Evolutionary conservation across 2,888 invertebrate genomes (phyloP).

Genomic region (Lasioglossum marginatum): DNA sequence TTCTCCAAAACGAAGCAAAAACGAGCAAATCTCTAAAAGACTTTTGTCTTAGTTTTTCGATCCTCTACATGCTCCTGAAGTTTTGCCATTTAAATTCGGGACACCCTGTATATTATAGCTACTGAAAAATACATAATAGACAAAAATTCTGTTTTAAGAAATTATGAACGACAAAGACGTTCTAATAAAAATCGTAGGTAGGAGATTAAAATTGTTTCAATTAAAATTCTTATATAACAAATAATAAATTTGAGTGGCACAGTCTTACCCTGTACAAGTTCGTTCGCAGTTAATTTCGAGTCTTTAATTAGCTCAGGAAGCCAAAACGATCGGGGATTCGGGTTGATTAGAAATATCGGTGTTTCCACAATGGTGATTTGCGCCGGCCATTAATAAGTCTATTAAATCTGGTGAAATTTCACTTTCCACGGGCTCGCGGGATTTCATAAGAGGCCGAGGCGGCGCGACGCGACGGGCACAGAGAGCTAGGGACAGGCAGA

Average conservation of each 20-base stretch:
- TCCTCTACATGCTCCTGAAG: too few species aligned
- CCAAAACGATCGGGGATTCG: neutral
- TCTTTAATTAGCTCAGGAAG: neutral
- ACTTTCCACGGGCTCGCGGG: conserved; percentile 11
- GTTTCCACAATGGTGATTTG: conserved; percentile 13
- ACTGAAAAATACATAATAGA: too few species aligned
- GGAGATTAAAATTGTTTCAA: too few species aligned
- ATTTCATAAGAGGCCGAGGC: conserved; percentile 28
- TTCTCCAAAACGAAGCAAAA: too few species aligned
- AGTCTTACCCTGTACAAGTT: neutral
- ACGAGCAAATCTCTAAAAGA: too few species aligned
- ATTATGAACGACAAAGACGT: too few species aligned
- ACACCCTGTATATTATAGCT: too few species aligned
- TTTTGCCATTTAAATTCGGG: too few species aligned
- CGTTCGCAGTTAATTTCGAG: neutral
- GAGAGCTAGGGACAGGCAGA: neutral
- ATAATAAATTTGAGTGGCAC: neutral
- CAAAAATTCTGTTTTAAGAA: too few species aligned
- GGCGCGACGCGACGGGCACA: neutral
- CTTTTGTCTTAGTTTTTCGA: too few species aligned
- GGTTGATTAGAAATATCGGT: neutral
- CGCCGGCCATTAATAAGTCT: neutral
- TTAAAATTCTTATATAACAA: too few species aligned
- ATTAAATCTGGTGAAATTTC: conserved; percentile 28
- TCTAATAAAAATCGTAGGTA: too few species aligned